A percentile compares a stretch with the other conserved stretches of the same genome.
Conservation (phyloP, 2,113 vertebrate genomes). For the Rhinolophus ferrumequinum region DNA sequence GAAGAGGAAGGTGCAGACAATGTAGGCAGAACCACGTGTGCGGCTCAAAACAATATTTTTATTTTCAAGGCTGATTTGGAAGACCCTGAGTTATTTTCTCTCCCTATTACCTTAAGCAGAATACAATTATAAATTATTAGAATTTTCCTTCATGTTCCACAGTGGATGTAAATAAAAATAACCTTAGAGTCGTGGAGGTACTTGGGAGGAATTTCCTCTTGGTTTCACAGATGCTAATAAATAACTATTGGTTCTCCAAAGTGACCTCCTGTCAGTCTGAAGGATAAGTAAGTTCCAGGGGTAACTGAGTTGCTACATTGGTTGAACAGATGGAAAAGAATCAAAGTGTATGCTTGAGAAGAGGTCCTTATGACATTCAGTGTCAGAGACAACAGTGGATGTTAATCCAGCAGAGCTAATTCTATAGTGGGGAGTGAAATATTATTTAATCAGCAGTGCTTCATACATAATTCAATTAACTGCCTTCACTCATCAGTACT, state of each 20-base stretch:
- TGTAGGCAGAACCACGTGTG: not conserved
- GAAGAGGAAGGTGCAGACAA: not conserved
- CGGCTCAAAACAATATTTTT: not conserved
- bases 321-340: slow-evolving; percentile 79
- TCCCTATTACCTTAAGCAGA: slow-evolving; percentile 18
- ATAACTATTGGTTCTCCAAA: slow-evolving; percentile 50
- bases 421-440: slow-evolving; percentile 86
- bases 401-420: slow-evolving; percentile 85
- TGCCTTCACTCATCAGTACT: slow-evolving; percentile 88
- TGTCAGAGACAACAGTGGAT: slow-evolving; percentile 81
- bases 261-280: slow-evolving; percentile 51
- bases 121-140: slow-evolving; percentile 52
- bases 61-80: slow-evolving; percentile 24
- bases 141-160: not conserved
- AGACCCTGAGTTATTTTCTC: not conserved
- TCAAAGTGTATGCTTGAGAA: slow-evolving; percentile 72
- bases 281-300: slow-evolving; percentile 40
- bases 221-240: slow-evolving; percentile 4
- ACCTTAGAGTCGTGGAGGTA: not conserved
- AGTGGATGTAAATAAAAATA: slow-evolving; percentile 39
- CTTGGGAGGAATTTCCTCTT: not conserved
- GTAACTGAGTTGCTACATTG: not conserved
- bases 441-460: slow-evolving; percentile 89
- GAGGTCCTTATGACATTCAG: slow-evolving; percentile 83
- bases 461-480: slow-evolving; percentile 92